Conservation (phyloP, 2,888 invertebrate species). For the Sacculina carcini region DNA sequence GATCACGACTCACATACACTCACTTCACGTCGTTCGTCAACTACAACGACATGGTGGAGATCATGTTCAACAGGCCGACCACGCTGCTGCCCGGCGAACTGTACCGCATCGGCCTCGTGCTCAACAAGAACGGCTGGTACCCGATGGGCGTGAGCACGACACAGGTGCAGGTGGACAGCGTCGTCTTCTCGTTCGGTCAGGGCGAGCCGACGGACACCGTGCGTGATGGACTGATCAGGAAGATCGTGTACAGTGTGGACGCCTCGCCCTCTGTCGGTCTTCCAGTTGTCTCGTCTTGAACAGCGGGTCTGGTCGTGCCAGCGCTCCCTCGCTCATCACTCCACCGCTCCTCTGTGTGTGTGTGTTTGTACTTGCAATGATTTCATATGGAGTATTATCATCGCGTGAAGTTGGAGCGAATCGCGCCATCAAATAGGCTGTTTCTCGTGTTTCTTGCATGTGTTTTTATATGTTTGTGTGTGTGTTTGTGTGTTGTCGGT, state of each 20-base stretch:
- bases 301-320: too few relatives aligned
- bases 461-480: too few relatives aligned
- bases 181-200: slow-evolving; percentile 46
- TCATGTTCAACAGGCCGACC: slow-evolving; percentile 50
- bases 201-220: slow-evolving; percentile 41
- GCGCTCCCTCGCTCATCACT: too few relatives aligned
- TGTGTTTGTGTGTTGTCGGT: too few relatives aligned
- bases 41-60: slow-evolving; percentile 44
- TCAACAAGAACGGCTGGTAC: slow-evolving; percentile 57
- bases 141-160: slow-evolving; percentile 45
- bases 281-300: too few relatives aligned
- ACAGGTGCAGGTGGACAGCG: slow-evolving; percentile 37
- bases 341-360: too few relatives aligned
- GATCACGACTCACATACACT: slow-evolving; percentile 49
- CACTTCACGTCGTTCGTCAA: slow-evolving; percentile 50
- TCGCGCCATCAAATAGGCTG: too few relatives aligned
- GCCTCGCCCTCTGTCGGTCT: background rate
- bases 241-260: slow-evolving; percentile 33
- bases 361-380: too few relatives aligned
- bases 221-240: slow-evolving; percentile 46
- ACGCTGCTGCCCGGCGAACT: slow-evolving; percentile 46
- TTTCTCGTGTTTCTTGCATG: too few relatives aligned
- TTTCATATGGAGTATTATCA: too few relatives aligned
- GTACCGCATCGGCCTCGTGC: slow-evolving; percentile 53
- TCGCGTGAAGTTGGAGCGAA: too few relatives aligned